A percentile compares a stretch with the other conserved stretches of the same genome.
Evolutionary conservation across 2,888 invertebrate species (phyloP).

Genomic region (Eledone cirrhosa): DNA sequence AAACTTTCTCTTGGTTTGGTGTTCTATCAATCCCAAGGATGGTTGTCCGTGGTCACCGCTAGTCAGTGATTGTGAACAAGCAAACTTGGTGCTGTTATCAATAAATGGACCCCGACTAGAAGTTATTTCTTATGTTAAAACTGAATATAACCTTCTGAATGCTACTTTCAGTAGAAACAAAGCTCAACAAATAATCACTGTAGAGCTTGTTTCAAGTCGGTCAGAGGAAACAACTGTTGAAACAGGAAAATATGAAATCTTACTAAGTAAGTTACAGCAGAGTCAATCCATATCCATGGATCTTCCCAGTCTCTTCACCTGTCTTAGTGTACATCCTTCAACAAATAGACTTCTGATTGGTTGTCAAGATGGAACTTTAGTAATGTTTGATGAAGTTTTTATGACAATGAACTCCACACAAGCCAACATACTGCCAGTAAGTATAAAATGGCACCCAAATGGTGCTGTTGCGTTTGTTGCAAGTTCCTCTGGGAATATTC

Average conservation of each 20-base stretch:
- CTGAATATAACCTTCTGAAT: conserved; percentile 87
- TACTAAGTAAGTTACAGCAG: neutral
- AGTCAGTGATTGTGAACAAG: conserved; percentile 83
- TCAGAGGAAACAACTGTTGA: conserved; percentile 69
- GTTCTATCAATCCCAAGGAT: conserved; percentile 82
- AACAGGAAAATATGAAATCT: conserved; percentile 62
- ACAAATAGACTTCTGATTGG: conserved; percentile 81
- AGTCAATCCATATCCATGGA: neutral
- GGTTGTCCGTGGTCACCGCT: conserved; percentile 94
- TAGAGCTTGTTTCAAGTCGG: conserved; percentile 83
- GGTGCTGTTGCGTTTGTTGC: conserved; percentile 76
- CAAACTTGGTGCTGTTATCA: conserved; percentile 85
- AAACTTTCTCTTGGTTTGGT: conserved; percentile 78
- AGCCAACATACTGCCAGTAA: conserved; percentile 81
- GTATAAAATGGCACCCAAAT: conserved; percentile 78
- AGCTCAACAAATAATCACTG: conserved; percentile 77
- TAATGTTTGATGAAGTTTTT: conserved; percentile 77
- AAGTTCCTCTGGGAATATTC: conserved; percentile 77
- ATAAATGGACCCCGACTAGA: conserved; percentile 74
- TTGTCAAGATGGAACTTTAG: conserved; percentile 84
- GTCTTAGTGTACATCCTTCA: conserved; percentile 74
- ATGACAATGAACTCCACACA: conserved; percentile 81
- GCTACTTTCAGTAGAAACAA: conserved; percentile 75
- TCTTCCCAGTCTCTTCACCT: conserved; percentile 68
- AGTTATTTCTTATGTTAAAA: conserved; percentile 81